Conservation (phyloP, 2,797 vertebrate genomes). For the Enteromius afrohamiltoni region DNA sequence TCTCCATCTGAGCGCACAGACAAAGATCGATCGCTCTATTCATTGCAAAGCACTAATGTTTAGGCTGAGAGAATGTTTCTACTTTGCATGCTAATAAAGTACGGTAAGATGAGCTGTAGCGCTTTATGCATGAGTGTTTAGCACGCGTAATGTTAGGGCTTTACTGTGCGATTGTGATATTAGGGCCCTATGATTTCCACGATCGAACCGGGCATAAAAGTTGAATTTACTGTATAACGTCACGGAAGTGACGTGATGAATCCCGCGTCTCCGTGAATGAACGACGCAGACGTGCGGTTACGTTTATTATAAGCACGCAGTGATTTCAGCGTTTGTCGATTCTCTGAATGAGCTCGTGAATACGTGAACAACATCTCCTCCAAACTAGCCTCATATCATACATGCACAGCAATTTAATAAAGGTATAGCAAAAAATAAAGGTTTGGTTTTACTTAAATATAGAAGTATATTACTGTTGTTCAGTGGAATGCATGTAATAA, state of each 20-base stretch:
- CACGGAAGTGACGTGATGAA: too few relatives aligned
- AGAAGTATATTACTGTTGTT: too few relatives aligned
- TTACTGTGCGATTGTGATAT: background rate
- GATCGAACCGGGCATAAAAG: too few relatives aligned
- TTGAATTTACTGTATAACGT: too few relatives aligned
- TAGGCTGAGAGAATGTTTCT: constrained; percentile 3
- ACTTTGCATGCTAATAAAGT: constrained; percentile 24
- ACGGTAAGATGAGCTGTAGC: constrained; percentile 38
- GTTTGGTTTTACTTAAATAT: too few relatives aligned
- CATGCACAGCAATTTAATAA: background rate
- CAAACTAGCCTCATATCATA: background rate
- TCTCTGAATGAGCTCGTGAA: background rate
- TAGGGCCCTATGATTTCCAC: background rate
- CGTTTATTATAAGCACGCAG: too few relatives aligned
- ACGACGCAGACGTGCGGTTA: too few relatives aligned
- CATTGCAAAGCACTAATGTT: constrained; percentile 29
- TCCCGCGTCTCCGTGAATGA: too few relatives aligned
- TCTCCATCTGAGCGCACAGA: constrained; percentile 78
- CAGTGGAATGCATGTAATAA: too few relatives aligned
- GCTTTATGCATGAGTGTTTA: constrained; percentile 34
- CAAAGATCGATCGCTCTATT: constrained; percentile 16
- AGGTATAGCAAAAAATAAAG: background rate
- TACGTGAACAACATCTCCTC: too few relatives aligned
- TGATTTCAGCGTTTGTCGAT: background rate
- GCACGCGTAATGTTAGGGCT: background rate